These are phyloP conservation scores for Aleiodes alternator DNA, from an alignment of 2,888 invertebrate species.

Conservation along the genomic window DNA sequence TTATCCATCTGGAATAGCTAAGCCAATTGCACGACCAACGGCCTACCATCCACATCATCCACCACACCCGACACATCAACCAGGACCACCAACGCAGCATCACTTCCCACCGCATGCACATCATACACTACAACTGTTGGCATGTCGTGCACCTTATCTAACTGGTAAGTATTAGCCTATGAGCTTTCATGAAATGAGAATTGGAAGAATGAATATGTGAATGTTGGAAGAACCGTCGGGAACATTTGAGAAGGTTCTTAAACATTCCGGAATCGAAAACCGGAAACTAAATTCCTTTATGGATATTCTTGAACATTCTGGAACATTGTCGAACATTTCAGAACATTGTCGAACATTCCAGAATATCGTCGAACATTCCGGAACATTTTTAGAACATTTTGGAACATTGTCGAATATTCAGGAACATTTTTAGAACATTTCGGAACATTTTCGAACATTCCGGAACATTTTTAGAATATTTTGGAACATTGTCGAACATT, in stretches of 20 bases:
- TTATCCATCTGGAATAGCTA: constrained; percentile 81
- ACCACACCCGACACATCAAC: constrained; percentile 79
- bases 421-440: too few species aligned
- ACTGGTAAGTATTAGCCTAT: constrained; percentile 79
- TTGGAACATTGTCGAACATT: too few species aligned
- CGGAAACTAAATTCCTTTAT: too few species aligned
- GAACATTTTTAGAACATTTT: too few species aligned
- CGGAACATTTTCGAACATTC: too few species aligned
- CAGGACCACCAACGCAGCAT: constrained; percentile 68
- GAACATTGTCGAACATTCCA: too few species aligned
- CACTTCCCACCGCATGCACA: constrained; percentile 71
- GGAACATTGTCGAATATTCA: too few species aligned
- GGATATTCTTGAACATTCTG: background rate
- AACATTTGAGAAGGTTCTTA: too few species aligned
- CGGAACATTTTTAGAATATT: too few species aligned
- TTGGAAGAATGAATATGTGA: background rate
- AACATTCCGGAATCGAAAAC: too few species aligned
- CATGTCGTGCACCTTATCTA: constrained; percentile 90
- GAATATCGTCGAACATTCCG: too few species aligned
- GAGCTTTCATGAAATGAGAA: background rate
- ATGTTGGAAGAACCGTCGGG: background rate
- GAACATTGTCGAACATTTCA: background rate
- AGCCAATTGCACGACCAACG: constrained; percentile 89
- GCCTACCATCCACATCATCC: constrained; percentile 82
- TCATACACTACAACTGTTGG: constrained; percentile 82